Percentiles rank a stretch among this genome's conserved stretches.
Evolutionary conservation across 37 sponge, comb jelly and placozoan species (phyloP).

Genomic region (Cladorhizidae sp.): DNA sequence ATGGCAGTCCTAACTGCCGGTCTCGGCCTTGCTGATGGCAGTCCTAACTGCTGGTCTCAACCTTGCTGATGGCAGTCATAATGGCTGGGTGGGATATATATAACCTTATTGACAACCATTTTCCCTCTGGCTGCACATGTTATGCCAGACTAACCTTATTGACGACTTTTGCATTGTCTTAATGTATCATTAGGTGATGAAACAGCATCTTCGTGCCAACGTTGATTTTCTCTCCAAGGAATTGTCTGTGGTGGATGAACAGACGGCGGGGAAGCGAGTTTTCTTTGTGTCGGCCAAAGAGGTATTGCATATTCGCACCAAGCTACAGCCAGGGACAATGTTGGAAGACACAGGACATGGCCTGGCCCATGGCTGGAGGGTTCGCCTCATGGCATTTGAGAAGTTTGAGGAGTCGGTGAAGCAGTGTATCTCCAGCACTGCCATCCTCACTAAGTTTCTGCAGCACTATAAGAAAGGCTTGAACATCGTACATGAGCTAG

Average conservation of each 20-base stretch:
- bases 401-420: slow-evolving; percentile 80
- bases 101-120: no score
- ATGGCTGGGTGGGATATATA: no score
- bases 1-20: no score
- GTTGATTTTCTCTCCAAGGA: slow-evolving; percentile 78
- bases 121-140: no score
- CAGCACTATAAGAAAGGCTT: slow-evolving; percentile 76
- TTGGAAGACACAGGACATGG: slow-evolving; percentile 3
- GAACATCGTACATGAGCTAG: slow-evolving; percentile 59
- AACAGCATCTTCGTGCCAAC: slow-evolving; percentile 75
- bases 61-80: no score
- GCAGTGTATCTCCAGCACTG: slow-evolving; percentile 86
- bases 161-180: no score
- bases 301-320: slow-evolving; percentile 37
- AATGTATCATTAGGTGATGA: slow-evolving; percentile 78
- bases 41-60: no score
- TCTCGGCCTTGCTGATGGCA: no score
- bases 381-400: slow-evolving; percentile 41
- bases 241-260: slow-evolving; percentile 63
- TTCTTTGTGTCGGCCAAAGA: slow-evolving; percentile 98
- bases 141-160: no score
- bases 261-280: slow-evolving; percentile 72
- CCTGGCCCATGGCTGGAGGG: slow-evolving; percentile 56
- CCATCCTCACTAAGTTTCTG: slow-evolving; percentile 94
- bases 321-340: not conserved